Conservation (phyloP, 2,888 invertebrate species). For the Melitaea athalia region DNA sequence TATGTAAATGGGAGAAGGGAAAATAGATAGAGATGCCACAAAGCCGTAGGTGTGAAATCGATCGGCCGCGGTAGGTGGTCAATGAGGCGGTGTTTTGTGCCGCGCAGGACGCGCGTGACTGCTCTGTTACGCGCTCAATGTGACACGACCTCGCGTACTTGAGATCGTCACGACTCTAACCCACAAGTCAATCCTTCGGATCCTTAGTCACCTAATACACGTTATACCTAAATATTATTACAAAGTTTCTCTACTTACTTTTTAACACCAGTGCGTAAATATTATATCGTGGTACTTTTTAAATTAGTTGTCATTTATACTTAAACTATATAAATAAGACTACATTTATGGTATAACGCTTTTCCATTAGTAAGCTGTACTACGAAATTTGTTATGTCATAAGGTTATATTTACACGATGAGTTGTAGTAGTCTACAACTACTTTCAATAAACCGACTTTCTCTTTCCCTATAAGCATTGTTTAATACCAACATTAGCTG, state of each 20-base stretch:
- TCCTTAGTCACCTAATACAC: conserved; percentile 2
- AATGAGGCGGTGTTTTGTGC: conserved; percentile 60
- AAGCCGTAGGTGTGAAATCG: conserved; percentile 67
- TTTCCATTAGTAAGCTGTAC: too few species aligned
- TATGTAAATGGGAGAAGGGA: conserved; percentile 65
- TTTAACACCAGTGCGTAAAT: neutral
- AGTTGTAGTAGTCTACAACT: too few species aligned
- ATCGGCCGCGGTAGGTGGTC: conserved; percentile 59
- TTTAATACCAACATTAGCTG: too few species aligned
- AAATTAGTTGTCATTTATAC: neutral
- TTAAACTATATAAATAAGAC: neutral
- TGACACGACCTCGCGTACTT: conserved; percentile 60
- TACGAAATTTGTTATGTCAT: too few species aligned
- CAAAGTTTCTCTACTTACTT: neutral
- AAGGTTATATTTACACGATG: too few species aligned
- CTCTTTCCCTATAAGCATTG: too few species aligned
- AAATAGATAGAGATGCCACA: conserved; percentile 57
- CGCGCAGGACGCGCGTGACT: conserved; percentile 62
- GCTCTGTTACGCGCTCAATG: conserved; percentile 58
- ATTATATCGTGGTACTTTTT: neutral
- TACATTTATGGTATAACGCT: too few species aligned
- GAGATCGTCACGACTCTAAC: conserved; percentile 57
- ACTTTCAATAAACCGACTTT: too few species aligned
- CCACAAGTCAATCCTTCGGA: conserved; percentile 15
- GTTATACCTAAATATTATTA: neutral